phyloP scores from a whole-genome alignment of 2,113 vertebrate genomes.

The Gadus chalcogrammus region DNA sequence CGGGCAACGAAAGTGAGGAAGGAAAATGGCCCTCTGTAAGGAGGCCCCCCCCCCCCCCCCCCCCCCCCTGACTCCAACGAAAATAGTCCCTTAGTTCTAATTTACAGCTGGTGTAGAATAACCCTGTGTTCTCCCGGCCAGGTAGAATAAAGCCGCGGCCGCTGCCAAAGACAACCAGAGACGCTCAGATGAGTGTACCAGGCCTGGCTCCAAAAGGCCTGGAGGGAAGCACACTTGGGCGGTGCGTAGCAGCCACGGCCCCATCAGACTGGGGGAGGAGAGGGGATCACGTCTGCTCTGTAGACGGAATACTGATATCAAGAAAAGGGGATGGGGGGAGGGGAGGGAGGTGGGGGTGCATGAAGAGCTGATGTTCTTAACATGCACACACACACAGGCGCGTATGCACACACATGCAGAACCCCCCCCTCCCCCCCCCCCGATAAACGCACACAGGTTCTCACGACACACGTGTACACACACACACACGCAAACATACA shows the following conservation, averaged over 20 bases:
- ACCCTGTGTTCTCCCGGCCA: conserved; percentile 64
- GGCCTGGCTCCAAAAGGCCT: conserved; percentile 45
- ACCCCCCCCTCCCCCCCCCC: no score
- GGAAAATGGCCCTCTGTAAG: conserved; percentile 48
- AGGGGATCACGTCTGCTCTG: conserved; percentile 26
- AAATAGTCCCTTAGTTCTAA: conserved; percentile 66
- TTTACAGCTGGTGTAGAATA: conserved; percentile 74
- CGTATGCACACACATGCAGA: not conserved
- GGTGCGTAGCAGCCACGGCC: conserved; percentile 34
- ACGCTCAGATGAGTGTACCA: conserved; percentile 67
- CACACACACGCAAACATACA: not conserved
- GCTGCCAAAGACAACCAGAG: conserved; percentile 69
- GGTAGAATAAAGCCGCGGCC: conserved; percentile 58
- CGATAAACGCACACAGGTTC: no score
- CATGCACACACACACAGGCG: conserved; percentile 18
- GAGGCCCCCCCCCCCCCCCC: no score
- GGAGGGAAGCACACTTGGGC: conserved; percentile 19
- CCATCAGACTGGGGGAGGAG: conserved; percentile 27
- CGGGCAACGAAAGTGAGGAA: conserved; percentile 49
- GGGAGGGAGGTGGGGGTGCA: conserved; percentile 15
- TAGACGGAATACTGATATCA: conserved; percentile 38
- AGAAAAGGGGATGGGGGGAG: conserved; percentile 29
- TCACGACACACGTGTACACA: no score
- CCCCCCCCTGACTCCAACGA: conserved; percentile 30
- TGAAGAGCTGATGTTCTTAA: conserved; percentile 33